Base-by-base conservation (phyloP, 1,140 invertebrate species). In the Colletes gigas region DNA sequence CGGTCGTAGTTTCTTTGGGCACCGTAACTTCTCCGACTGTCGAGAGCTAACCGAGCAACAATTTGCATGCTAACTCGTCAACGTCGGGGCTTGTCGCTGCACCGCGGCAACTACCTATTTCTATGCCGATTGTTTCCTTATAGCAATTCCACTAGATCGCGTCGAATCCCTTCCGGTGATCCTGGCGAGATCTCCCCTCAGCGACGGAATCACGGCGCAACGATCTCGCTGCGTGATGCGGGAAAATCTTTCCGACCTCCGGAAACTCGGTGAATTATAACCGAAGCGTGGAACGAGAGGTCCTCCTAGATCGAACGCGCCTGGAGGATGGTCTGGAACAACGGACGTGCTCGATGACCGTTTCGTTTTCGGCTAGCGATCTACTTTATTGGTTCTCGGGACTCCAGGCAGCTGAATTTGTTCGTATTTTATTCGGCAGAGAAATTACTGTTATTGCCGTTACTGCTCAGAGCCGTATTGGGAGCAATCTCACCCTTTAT, bases 71-170 rank as follows among this genome's bases (percentile, higher is more conserved):
- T 82, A 84, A 88, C 78, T 84, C 78, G 52, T 7, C 69, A 75
- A 60, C 71, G 44, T 30, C 67, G 70, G 19, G 62, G 82, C 81
- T 83, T 81, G 84, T 82, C 82, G 78, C 65, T 68, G 14, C 30
- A 12, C 54, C 67, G 60, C 15, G 63, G 57, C 86, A 85, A 89
- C 83, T 84, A 83, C 75, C 88, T 78, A 90, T 90, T 89, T 88
- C 88, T 87, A 90, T 88, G 85, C 86, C 89, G 81, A 90, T 89
- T 90, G 86, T 90, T 86, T 87, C 82, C 82, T 87, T 86, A 86
- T 83, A 85, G 76, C 71, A 74, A 84, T 83, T 57, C 55, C 67
- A 66, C 57, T 59, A 12, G 21, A 60, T 44, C 44, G 55, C 67
- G n/a, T 15, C 74, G n/a, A 66, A 57, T 41, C 39, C 65, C 60